Percentiles rank a stretch among this genome's conserved stretches.
phyloP scores from a whole-genome alignment of 2,113 vertebrate species.

The Dicrurus megarhynchus region DNA sequence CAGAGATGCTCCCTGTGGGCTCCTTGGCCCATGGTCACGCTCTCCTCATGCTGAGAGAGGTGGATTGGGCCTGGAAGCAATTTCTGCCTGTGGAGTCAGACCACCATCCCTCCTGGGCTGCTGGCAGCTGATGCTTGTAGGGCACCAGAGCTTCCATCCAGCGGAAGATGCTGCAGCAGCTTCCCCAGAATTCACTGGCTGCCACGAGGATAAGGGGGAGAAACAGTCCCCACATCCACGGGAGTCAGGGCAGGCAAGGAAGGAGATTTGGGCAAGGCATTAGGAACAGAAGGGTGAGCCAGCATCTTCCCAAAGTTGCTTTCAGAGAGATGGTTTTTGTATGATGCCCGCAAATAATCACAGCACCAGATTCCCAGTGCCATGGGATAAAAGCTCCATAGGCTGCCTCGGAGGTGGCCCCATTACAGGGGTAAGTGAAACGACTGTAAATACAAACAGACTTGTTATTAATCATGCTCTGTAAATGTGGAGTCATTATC shows the following conservation, averaged over 20 bases:
- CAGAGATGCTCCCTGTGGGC: neutral
- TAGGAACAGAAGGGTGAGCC: neutral
- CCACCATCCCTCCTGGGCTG: neutral
- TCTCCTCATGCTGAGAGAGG: rapidly evolving
- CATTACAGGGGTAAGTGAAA: neutral
- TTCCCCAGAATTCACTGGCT: neutral
- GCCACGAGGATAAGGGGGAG: neutral
- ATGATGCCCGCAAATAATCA: neutral
- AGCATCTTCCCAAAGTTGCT: neutral
- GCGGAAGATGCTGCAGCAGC: neutral
- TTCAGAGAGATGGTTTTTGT: neutral
- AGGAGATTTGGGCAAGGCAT: neutral
- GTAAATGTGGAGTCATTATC: neutral
- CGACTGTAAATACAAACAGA: neutral
- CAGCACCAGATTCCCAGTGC: neutral
- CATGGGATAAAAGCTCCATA: neutral
- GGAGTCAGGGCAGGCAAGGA: neutral
- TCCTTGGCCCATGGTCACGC: rapidly evolving
- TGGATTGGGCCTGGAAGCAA: neutral
- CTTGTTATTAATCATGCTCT: neutral
- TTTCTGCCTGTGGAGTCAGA: neutral
- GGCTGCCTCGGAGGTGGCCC: neutral
- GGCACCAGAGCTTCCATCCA: neutral
- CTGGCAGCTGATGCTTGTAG: neutral
- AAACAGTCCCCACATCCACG: neutral